A percentile compares a stretch with the other conserved stretches of the same genome.
Evolutionary conservation across 2,888 invertebrate genomes (phyloP).

Genomic region (Meteorus colon): DNA sequence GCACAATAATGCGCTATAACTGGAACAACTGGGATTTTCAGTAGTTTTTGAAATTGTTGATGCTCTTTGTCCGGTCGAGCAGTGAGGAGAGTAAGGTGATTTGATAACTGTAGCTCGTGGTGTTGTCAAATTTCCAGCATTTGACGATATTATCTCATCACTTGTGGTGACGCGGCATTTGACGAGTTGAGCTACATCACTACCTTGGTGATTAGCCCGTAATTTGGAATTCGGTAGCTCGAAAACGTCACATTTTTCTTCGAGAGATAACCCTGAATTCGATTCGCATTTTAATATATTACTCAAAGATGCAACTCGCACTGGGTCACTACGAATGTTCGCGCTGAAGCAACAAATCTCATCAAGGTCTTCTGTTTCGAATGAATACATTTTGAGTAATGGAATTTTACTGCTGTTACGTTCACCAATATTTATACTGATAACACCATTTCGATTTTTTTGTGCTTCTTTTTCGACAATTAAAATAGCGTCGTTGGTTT

Average conservation of each 20-base stretch:
- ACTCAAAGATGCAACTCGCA: slow-evolving; percentile 64
- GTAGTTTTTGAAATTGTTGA: slow-evolving; percentile 43
- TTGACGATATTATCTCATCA: slow-evolving; percentile 64
- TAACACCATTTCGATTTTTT: slow-evolving; percentile 32
- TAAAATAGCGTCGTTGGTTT: slow-evolving; percentile 34
- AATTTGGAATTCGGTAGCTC: slow-evolving; percentile 46
- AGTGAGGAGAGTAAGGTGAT: slow-evolving; percentile 63
- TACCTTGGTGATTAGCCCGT: slow-evolving; percentile 53
- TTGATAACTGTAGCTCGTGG: slow-evolving; percentile 57
- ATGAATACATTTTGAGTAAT: slow-evolving; percentile 70
- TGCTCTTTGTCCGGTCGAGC: slow-evolving; percentile 45
- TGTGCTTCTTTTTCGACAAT: slow-evolving; percentile 11
- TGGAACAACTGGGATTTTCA: slow-evolving; percentile 32
- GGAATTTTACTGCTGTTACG: slow-evolving; percentile 65
- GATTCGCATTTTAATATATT: slow-evolving; percentile 65
- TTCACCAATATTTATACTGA: slow-evolving; percentile 47
- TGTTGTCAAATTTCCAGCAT: slow-evolving; percentile 54
- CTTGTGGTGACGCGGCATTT: slow-evolving; percentile 69
- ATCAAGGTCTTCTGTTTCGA: slow-evolving; percentile 69
- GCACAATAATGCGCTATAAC: slow-evolving; percentile 46
- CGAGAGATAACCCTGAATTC: slow-evolving; percentile 61
- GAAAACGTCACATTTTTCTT: slow-evolving; percentile 47
- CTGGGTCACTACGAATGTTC: slow-evolving; percentile 59
- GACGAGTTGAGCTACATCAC: slow-evolving; percentile 59
- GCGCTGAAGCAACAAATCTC: slow-evolving; percentile 45